phyloP scores from a whole-genome alignment of 1,140 invertebrate species.

The Calliphora vicina region DNA sequence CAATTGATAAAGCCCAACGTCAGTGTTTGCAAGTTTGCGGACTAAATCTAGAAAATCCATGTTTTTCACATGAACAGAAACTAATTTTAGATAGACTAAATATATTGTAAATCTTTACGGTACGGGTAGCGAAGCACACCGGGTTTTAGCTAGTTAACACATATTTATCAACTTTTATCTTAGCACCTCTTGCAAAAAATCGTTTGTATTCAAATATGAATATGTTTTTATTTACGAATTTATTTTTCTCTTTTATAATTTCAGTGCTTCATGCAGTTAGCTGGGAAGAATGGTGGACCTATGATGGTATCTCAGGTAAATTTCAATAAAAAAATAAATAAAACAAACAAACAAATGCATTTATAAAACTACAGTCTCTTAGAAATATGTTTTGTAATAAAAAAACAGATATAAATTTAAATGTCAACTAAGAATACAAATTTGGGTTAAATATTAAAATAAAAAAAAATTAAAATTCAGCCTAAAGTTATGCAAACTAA shows the following conservation, averaged over 20 bases:
- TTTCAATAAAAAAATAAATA: neutral
- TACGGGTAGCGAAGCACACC: no score
- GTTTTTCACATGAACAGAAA: no score
- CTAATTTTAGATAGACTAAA: no score
- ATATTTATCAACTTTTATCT: no score
- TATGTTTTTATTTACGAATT: no score
- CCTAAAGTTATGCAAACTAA: neutral
- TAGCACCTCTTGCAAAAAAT: no score
- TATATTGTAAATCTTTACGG: no score
- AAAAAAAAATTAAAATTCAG: neutral
- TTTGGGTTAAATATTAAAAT: neutral
- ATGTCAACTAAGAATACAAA: conserved; percentile 5
- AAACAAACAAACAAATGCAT: neutral
- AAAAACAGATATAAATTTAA: neutral
- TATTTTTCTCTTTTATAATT: conserved; percentile 40
- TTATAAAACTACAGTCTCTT: neutral
- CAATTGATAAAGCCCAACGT: no score
- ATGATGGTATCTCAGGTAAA: conserved; percentile 92
- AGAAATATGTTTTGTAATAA: neutral
- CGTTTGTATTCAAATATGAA: no score
- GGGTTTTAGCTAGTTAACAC: no score
- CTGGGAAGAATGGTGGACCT: conserved; percentile 95
- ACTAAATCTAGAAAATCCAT: no score
- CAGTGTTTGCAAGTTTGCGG: no score
- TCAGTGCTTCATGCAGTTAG: conserved; percentile 71